Evolutionary conservation across 2,888 invertebrate genomes (phyloP), one percentile per base, ranked within the genome.

Genomic region (Danaus chrysippus): DNA sequence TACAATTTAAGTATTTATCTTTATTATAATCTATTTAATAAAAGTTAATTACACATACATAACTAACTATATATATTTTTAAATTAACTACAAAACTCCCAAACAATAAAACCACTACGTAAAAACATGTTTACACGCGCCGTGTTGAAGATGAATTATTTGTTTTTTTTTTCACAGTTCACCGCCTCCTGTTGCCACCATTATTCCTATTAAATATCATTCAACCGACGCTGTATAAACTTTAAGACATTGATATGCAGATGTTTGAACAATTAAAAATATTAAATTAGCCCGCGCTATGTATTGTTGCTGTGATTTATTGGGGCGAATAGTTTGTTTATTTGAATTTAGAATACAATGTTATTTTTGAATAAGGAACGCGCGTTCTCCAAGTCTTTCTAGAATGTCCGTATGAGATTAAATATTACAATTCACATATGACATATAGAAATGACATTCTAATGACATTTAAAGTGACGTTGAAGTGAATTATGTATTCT

Each of bases 171-270:
- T 68, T 63, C 69, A 64, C 66, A 64, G 64, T 65, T 68, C 57
- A 64, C 61, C 61, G 66, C 68, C 70, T 68, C 67, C 72, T 71
- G 72, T 69, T 70, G 68, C 63, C 68, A 62, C 64, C 66, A 64
- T 63, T 58, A 19, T 59, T 12, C 79, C 79, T 80, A 84, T 84
- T 83, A 84, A 84, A 83, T 81, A 76, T 80, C 78, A 78, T 77
- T 77, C 72, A 64, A 44, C 76, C 70, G 81, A 79, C 82, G 72
- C 68, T 56, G 67, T 42, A 66, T 76, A 85, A 83, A 84, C 82
- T 76, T 70, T 67, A 65, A 64, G 80, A 83, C 83, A 73, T 80
- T 83, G 81, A 82, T 77, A 76, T 70, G 75, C 70, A 71, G 70
- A 64, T 70, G 70, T 65, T 74, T 74, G 70, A 66, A 68, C 67